Evolutionary conservation across 2,113 vertebrate genomes (phyloP).

Genomic region (Prochilodus magdalenae): DNA sequence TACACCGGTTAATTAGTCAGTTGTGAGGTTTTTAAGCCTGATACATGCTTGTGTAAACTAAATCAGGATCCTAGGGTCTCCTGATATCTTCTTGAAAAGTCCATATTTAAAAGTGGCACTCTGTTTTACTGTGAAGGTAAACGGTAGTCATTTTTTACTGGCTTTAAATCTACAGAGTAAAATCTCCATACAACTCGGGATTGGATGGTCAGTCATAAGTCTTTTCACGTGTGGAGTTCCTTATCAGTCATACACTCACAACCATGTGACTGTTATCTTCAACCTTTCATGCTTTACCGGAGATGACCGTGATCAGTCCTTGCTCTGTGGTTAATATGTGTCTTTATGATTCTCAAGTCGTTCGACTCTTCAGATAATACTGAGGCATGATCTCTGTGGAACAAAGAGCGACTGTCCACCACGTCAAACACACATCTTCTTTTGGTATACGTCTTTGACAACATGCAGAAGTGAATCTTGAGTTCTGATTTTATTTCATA

Average conservation of each 20-base stretch:
- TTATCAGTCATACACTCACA: background rate
- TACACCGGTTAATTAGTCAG: too few relatives aligned
- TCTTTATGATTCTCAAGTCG: background rate
- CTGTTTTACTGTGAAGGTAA: too few relatives aligned
- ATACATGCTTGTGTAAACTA: too few relatives aligned
- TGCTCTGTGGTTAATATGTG: background rate
- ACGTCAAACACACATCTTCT: background rate
- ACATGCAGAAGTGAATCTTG: constrained; percentile 3
- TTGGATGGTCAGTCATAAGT: background rate
- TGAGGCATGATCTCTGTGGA: background rate
- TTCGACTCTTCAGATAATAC: background rate
- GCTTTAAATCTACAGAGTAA: too few relatives aligned
- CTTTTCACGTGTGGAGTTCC: background rate
- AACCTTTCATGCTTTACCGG: background rate
- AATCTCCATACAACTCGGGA: too few relatives aligned
- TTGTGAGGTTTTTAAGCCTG: too few relatives aligned
- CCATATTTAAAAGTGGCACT: too few relatives aligned
- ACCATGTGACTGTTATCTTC: background rate
- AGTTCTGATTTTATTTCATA: constrained; percentile 49
- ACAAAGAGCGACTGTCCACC: background rate
- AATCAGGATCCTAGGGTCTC: too few relatives aligned
- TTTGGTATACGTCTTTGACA: background rate
- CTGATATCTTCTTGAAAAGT: too few relatives aligned
- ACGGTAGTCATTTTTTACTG: too few relatives aligned
- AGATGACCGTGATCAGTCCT: background rate